Conservation (phyloP, 2,888 invertebrate species). For the Acleris holmiana region DNA sequence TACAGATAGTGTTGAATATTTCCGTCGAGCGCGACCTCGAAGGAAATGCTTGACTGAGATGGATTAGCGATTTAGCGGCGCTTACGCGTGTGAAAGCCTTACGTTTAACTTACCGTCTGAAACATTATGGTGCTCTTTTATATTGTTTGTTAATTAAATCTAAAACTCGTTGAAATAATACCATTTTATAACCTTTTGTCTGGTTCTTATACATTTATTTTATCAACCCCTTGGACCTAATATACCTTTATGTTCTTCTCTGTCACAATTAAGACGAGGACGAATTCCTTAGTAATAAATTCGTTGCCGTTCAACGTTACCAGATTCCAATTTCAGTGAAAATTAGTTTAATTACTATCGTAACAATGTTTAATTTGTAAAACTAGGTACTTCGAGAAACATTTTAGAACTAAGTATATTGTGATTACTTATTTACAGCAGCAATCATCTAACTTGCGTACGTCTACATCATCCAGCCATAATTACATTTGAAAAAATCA, state of each 20-base stretch:
- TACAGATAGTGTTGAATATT: slow-evolving; percentile 37
- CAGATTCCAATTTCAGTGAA: slow-evolving; percentile 30
- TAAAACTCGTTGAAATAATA: no score
- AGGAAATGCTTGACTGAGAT: slow-evolving; percentile 59
- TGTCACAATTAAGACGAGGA: slow-evolving; percentile 17
- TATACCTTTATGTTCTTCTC: slow-evolving; percentile 16
- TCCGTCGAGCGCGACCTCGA: slow-evolving; percentile 40
- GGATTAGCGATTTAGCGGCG: slow-evolving; percentile 59
- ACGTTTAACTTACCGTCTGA: slow-evolving; percentile 21
- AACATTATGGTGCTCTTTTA: slow-evolving; percentile 10
- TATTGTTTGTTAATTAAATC: no score
- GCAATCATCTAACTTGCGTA: neutral
- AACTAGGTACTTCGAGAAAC: slow-evolving; percentile 15
- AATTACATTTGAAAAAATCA: neutral
- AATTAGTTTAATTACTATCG: slow-evolving; percentile 20
- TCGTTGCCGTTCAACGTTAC: slow-evolving; percentile 6
- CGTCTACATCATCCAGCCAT: no score
- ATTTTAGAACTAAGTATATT: slow-evolving; percentile 10
- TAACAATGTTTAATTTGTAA: slow-evolving; percentile 28
- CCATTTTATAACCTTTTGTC: no score
- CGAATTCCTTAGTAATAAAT: slow-evolving; percentile 32
- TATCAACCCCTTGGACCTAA: slow-evolving; percentile 4
- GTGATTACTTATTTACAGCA: slow-evolving; percentile 3
- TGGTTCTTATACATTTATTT: slow-evolving; percentile 6
- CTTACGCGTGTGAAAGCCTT: slow-evolving; percentile 40